Percentiles rank a stretch among this genome's conserved stretches.
These are phyloP conservation scores for Portunus trituberculatus DNA, from an alignment of 1,140 invertebrate species.

Conservation along the genomic window DNA sequence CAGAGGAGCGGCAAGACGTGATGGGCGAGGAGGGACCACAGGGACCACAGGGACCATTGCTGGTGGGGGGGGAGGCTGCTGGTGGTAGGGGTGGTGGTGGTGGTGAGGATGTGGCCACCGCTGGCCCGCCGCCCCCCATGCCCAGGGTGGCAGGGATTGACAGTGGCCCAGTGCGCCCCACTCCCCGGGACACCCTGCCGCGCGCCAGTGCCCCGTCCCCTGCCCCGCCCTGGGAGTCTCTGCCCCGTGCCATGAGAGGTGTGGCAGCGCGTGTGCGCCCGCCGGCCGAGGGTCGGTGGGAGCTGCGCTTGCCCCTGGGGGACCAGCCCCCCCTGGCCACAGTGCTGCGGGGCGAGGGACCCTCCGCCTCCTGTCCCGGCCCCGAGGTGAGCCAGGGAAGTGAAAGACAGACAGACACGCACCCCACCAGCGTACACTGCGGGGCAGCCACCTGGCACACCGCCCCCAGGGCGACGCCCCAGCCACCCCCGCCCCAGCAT, in stretches of 20 bases:
- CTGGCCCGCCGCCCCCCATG: too few relatives aligned
- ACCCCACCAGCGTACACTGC: neutral
- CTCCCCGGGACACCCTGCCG: neutral
- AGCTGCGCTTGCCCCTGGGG: slow-evolving; percentile 60
- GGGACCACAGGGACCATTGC: too few relatives aligned
- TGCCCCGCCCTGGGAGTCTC: too few relatives aligned
- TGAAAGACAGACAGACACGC: neutral
- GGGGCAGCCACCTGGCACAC: neutral
- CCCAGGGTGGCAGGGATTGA: too few relatives aligned
- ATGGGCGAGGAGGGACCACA: neutral
- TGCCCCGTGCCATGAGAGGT: too few relatives aligned
- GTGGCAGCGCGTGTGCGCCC: neutral
- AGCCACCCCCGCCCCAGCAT: too few relatives aligned
- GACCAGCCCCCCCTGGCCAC: slow-evolving; percentile 63
- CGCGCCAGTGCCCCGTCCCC: neutral
- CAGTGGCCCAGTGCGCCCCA: neutral
- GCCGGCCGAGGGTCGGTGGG: neutral
- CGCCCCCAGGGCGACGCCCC: too few relatives aligned
- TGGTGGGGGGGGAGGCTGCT: neutral
- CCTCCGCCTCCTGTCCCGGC: neutral
- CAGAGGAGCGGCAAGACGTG: neutral
- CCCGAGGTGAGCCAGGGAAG: neutral
- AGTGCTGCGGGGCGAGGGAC: slow-evolving; percentile 41
- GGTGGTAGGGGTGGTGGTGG: too few relatives aligned
- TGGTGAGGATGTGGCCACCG: too few relatives aligned